Base-by-base conservation (phyloP, 2,888 invertebrate genomes). In the Sinopyrophorus schimmeli region DNA sequence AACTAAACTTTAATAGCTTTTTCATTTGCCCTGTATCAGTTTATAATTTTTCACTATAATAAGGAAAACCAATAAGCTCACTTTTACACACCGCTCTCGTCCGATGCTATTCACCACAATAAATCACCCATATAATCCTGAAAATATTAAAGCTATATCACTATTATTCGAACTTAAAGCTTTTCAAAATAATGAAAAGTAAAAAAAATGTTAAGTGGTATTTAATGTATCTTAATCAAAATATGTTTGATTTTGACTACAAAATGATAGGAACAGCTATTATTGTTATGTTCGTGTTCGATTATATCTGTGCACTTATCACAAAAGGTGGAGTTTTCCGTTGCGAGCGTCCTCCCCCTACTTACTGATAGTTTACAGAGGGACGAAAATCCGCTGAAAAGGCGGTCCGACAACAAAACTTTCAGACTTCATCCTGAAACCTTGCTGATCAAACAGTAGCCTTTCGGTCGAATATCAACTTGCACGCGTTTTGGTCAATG, bases 401-500 rank as follows among this genome's bases (percentile, higher is more conserved):
- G 46, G 54, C 53, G 56, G 41, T 11, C 30, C 38, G 30, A 15
- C 35, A 26, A 30, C 18, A 18, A 23, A 41, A 41, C 41, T 59
- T 50, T 34, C 48, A 57, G 59, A 55, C 49, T 66, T 67, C 67
- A 67, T 59, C 64, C 57, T 58, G 59, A 62, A 60, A 59, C 52
- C 56, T 56, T 56, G 59, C 58, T 53, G 65, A 65, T 67, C 66
- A 64, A 61, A 65, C 69, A 70, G 70, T 71, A 66, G 68, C 65
- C 63, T 68, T 60, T 57, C 62, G 61, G 57, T 61, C 63, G 66
- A 64, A 58, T 64, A 60, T 66, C 62, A 58, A 64, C 55, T 59
- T 60, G 59, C 64, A 67, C 67, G 65, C 63, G 63, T 50, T 35
- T 30, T 40, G 43, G 34, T 34, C 57, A 44, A 27, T 32, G 42